Evolutionary conservation across 2,888 invertebrate genomes (phyloP).

Genomic region (Caenorhabditis sinica): DNA sequence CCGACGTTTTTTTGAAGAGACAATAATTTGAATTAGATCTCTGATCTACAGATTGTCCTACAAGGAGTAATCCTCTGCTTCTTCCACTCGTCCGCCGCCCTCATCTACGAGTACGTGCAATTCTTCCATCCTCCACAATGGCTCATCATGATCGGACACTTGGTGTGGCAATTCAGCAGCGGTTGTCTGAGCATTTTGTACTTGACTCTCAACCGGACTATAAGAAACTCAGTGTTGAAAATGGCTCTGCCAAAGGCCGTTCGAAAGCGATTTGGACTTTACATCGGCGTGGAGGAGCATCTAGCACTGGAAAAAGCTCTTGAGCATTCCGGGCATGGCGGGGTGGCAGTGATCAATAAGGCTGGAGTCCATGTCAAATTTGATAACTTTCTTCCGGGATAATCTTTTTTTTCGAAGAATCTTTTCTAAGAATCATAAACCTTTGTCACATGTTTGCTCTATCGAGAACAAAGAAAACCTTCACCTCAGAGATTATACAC

Average conservation of each 20-base stretch:
- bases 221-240: neutral
- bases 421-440: too few relatives aligned
- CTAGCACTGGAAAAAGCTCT: neutral
- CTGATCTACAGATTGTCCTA: slow-evolving; percentile 2
- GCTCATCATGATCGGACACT: neutral
- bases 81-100: neutral
- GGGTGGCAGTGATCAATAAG: neutral
- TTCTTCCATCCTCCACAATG: neutral
- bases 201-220: slow-evolving; percentile 2
- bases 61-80: slow-evolving; percentile 2
- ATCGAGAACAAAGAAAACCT: too few relatives aligned
- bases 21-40: too few relatives aligned
- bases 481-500: too few relatives aligned
- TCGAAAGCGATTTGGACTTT: neutral
- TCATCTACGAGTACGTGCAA: slow-evolving; percentile 3
- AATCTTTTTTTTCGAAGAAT: neutral
- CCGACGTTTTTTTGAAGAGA: too few relatives aligned
- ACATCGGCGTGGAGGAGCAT: slow-evolving; percentile 15
- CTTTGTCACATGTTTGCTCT: too few relatives aligned
- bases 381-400: slow-evolving; percentile 7
- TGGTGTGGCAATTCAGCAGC: slow-evolving; percentile 9
- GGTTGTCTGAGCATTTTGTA: slow-evolving; percentile 3
- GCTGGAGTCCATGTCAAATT: neutral
- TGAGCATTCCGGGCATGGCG: neutral
- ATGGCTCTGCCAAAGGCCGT: neutral